Conservation (phyloP, 2,113 vertebrate genomes). For the Vombatus ursinus region DNA sequence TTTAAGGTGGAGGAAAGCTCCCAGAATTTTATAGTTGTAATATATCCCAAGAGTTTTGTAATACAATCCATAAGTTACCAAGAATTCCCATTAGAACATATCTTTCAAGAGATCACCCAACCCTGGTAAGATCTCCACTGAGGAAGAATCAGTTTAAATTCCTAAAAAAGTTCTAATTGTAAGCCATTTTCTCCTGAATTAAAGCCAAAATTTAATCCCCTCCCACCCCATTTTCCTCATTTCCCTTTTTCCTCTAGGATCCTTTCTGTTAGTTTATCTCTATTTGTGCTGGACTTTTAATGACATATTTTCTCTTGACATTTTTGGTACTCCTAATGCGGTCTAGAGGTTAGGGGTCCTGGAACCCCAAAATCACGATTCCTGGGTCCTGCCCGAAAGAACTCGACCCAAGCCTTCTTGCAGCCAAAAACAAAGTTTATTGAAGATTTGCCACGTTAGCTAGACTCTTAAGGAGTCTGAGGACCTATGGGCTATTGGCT, state of each 20-base stretch:
- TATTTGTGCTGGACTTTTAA: accelerated
- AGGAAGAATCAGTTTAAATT: neutral
- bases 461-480: no score
- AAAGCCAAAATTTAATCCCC: neutral
- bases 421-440: no score
- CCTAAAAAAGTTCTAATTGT: neutral
- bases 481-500: no score
- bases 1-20: neutral
- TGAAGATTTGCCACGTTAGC: no score
- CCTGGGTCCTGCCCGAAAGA: no score
- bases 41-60: neutral
- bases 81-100: neutral
- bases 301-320: neutral
- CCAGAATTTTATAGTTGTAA: neutral
- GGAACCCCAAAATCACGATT: no score
- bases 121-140: neutral
- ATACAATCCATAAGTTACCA: neutral
- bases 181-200: neutral
- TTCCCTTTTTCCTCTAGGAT: no score
- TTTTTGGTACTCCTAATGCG: no score
- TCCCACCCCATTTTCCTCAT: neutral
- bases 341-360: no score
- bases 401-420: no score
- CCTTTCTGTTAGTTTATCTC: no score
- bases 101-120: neutral